Evolutionary conservation across 1,140 invertebrate species (phyloP).

Genomic region (Coenobita brevimanus): DNA sequence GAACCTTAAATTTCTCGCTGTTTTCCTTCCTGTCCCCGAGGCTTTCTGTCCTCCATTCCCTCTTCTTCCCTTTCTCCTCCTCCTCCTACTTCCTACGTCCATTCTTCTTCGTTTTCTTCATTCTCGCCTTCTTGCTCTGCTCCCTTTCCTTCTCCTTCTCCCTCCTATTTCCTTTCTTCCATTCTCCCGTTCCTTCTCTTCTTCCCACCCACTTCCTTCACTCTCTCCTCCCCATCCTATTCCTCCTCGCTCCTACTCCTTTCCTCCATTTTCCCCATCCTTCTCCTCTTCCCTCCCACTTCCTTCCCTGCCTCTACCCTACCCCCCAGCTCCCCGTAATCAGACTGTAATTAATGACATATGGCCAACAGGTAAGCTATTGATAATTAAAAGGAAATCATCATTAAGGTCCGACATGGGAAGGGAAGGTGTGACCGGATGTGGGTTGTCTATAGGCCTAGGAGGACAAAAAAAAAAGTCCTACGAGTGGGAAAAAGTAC

Average conservation of each 20-base stretch:
- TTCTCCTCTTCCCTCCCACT: not conserved
- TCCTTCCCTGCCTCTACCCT: not conserved
- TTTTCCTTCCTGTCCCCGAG: too few relatives aligned
- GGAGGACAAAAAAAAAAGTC: not conserved
- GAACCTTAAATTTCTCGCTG: too few relatives aligned
- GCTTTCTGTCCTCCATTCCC: too few relatives aligned
- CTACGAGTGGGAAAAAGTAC: too few relatives aligned
- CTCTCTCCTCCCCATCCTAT: not conserved
- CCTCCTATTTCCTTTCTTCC: not conserved
- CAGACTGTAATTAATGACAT: conserved; percentile 46
- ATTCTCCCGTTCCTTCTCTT: not conserved
- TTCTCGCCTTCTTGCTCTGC: too few relatives aligned
- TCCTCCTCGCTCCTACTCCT: not conserved
- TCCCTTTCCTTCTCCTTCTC: too few relatives aligned
- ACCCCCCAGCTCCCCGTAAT: not conserved
- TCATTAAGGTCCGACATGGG: conserved; percentile 30
- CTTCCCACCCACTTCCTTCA: not conserved
- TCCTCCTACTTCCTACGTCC: not conserved
- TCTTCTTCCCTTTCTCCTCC: not conserved
- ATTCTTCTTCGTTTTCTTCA: not conserved
- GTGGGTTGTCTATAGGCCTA: not conserved
- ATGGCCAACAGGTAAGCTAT: conserved; percentile 26
- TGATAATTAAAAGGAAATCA: conserved; percentile 51
- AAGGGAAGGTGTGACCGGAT: conserved; percentile 13
- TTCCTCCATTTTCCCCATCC: not conserved